Conservation (phyloP, 92 coral and sea anemone genomes). For the Muricea muricata region DNA sequence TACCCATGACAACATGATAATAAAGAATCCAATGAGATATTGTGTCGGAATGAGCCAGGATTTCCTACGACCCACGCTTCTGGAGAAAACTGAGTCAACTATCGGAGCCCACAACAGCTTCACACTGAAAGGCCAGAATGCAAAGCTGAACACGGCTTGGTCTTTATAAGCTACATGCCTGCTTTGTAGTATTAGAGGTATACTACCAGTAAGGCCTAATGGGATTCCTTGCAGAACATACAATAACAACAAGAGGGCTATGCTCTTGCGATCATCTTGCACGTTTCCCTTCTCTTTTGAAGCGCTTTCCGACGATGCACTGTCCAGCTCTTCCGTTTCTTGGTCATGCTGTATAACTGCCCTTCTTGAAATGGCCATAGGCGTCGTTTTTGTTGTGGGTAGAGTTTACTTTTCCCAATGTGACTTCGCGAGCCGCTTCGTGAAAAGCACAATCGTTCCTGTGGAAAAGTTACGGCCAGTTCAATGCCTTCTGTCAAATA, state of each 20-base stretch:
- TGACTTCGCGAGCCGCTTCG: too few relatives aligned
- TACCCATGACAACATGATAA: slow-evolving; percentile 84
- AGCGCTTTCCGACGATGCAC: background rate
- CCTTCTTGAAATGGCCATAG: slow-evolving; percentile 3
- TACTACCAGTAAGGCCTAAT: slow-evolving; percentile 89
- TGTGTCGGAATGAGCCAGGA: slow-evolving; percentile 96
- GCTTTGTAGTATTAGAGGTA: slow-evolving; percentile 84
- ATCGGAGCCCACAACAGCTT: slow-evolving; percentile 97
- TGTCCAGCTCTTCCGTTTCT: background rate
- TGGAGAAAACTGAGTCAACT: slow-evolving; percentile 88
- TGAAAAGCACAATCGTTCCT: too few relatives aligned
- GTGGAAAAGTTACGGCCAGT: too few relatives aligned
- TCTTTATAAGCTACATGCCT: slow-evolving; percentile 84
- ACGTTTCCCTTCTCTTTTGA: slow-evolving; percentile 9
- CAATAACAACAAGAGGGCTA: slow-evolving; percentile 78
- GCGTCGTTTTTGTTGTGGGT: too few relatives aligned
- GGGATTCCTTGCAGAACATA: slow-evolving; percentile 95
- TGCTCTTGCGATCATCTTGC: slow-evolving; percentile 67
- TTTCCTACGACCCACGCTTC: slow-evolving; percentile 87
- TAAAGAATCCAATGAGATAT: slow-evolving; percentile 83
- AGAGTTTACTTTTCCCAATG: too few relatives aligned
- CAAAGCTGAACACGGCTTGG: slow-evolving; percentile 94
- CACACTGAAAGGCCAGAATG: slow-evolving; percentile 97
- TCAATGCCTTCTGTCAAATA: too few relatives aligned
- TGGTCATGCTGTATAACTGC: background rate